Evolutionary conservation across 2,888 invertebrate species (phyloP), one percentile per base, ranked within the genome.

Genomic region (Fabriciana adippe): DNA sequence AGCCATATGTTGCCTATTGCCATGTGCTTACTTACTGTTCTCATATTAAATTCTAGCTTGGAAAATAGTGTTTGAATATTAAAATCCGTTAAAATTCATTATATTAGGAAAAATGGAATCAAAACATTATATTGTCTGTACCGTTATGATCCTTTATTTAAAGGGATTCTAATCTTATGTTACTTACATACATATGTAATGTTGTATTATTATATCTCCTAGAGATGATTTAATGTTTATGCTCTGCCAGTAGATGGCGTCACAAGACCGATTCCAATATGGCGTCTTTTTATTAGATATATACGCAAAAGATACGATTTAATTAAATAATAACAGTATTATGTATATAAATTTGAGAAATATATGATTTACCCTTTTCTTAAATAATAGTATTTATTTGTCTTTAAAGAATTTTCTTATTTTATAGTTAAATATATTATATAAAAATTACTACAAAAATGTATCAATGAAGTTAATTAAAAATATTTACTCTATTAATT

Each of bases 231-330:
- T 55, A 41, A 50, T n/a, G 16, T 55, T 47, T 47, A 55, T 51
- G 51, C 18, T 67, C 31, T 68, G 55, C 35, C 57, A 69, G 61
- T 61, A 67, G 66, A 64, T 68, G 66, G 70, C 74, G 70, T 71
- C 55, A 71, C 73, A 45, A 50, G 48, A 51, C 16, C 47, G 31
- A 82, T 83, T 82, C 72, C 85, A 90, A 90, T 77, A 90, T 90
- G 90, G 90, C 89, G 72, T 83, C 79, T 72, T 45, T 55, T 35
- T 60, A 35, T 51, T 53, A 41, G 35, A 41, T 41, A 53, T 16
- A 50, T 61, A 26, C 54, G 63, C 54, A 62, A 45, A 54, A 16
- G 21, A 45, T 26, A n/a, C 47, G 21, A 18, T 61, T 51, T 18
- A 18, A 18, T 31, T 35, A 14, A 26, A n/a, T 48, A 50, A 51